Evolutionary conservation across 2,797 vertebrate species (phyloP).

Genomic region (Coracias cyanogaster): DNA sequence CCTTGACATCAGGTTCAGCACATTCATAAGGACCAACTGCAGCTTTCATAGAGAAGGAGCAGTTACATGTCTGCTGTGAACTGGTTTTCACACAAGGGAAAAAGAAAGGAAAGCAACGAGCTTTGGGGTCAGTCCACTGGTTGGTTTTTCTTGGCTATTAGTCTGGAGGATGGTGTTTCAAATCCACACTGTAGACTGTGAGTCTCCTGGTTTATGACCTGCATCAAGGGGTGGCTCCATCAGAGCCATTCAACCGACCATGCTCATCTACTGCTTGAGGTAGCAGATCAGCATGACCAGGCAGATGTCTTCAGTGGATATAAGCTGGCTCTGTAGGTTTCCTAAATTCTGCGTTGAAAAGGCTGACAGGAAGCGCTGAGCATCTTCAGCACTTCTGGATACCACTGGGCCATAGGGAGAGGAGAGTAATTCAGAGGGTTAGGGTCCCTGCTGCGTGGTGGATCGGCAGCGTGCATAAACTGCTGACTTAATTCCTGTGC

Average conservation of each 20-base stretch:
- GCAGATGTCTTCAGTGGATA: not conserved
- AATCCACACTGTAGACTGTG: not conserved
- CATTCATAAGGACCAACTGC: not conserved
- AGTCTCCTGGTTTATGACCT: not conserved
- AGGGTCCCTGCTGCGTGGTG: not conserved
- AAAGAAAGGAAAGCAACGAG: not conserved
- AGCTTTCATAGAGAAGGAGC: not conserved
- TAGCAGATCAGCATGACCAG: not conserved
- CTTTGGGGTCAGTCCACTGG: not conserved
- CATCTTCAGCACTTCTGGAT: not conserved
- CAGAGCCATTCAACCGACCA: not conserved
- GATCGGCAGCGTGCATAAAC: accelerated
- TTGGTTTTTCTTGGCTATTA: not conserved
- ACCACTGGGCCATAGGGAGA: not conserved
- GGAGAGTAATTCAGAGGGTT: not conserved
- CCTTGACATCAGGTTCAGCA: constrained; percentile 24
- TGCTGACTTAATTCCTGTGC: not conserved
- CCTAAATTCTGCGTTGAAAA: not conserved
- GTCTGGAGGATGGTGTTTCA: not conserved
- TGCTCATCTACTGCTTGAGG: not conserved
- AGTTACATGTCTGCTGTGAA: not conserved
- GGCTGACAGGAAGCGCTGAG: not conserved
- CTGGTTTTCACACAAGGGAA: not conserved
- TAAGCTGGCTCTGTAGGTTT: not conserved
- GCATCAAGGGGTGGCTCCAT: not conserved